A percentile compares a stretch with the other conserved stretches of the same genome.
Conservation (phyloP, 2,113 vertebrate species). For the Leptodactylus fuscus region DNA sequence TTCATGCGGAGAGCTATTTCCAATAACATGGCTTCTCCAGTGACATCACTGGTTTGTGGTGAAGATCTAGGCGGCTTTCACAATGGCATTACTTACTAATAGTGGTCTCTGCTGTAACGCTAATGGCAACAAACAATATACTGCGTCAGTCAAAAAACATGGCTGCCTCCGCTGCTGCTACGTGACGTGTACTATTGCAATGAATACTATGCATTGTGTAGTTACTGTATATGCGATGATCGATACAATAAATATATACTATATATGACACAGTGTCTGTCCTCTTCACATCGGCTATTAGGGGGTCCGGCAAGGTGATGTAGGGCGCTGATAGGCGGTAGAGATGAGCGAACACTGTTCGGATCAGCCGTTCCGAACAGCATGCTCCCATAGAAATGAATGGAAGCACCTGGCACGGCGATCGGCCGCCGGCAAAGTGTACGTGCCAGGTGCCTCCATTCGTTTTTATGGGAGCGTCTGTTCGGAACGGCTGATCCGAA, state of each 20-base stretch:
- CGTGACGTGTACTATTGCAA: not conserved
- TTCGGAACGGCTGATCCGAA: too few species aligned
- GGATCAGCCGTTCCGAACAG: too few species aligned
- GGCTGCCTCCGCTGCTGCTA: not conserved
- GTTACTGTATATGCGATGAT: not conserved
- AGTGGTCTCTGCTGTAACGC: not conserved
- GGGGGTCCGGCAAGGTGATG: too few species aligned
- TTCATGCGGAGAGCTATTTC: too few species aligned
- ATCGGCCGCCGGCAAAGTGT: too few species aligned
- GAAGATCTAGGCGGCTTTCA: not conserved
- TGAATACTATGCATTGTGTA: slow-evolving; percentile 41
- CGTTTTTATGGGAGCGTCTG: too few species aligned
- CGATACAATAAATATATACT: not conserved
- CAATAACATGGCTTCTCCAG: not conserved
- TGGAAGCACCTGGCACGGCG: too few species aligned
- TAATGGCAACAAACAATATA: not conserved
- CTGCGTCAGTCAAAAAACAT: not conserved
- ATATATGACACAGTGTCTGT: not conserved
- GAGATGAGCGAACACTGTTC: too few species aligned
- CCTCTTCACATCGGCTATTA: not conserved
- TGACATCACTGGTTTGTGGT: not conserved
- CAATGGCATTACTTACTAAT: not conserved
- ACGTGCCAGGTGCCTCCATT: too few species aligned
- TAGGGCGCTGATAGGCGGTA: too few species aligned
- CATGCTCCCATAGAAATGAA: too few species aligned